phyloP scores from a whole-genome alignment of 2,113 vertebrate species.

The Vidua chalybeata region DNA sequence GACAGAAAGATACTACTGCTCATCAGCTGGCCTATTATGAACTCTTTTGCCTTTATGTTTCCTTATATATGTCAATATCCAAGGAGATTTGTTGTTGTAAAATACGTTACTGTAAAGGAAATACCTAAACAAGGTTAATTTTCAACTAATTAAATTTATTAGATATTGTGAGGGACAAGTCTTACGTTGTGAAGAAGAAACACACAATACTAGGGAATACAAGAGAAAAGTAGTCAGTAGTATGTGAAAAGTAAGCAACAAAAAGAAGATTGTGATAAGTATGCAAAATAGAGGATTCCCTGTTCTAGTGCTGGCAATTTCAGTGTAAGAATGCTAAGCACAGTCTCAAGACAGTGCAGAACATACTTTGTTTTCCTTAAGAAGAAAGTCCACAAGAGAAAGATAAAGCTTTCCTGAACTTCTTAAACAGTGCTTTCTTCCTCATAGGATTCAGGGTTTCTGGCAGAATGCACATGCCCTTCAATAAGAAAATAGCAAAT shows the following conservation, averaged over 20 bases:
- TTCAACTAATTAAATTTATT: not conserved
- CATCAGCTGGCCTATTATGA: not conserved
- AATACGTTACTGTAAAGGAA: not conserved
- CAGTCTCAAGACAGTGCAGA: not conserved
- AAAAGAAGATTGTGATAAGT: not conserved
- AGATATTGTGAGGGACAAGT: not conserved
- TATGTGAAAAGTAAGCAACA: not conserved
- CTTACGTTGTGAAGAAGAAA: not conserved
- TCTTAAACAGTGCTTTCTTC: not conserved
- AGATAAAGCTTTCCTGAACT: not conserved
- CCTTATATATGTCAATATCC: not conserved
- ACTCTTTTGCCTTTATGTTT: not conserved
- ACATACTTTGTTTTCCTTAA: not conserved
- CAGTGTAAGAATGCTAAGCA: not conserved
- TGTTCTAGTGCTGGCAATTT: not conserved
- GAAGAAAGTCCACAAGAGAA: not conserved
- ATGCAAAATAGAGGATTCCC: not conserved
- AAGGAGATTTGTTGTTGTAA: not conserved
- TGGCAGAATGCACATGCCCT: not conserved
- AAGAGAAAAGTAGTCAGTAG: not conserved
- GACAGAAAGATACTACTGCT: not conserved
- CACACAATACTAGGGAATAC: not conserved
- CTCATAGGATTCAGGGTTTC: not conserved
- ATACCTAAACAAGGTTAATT: not conserved
- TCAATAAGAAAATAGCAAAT: not conserved